phyloP scores from a whole-genome alignment of 2,113 vertebrate species.

The Notothenia coriiceps region DNA sequence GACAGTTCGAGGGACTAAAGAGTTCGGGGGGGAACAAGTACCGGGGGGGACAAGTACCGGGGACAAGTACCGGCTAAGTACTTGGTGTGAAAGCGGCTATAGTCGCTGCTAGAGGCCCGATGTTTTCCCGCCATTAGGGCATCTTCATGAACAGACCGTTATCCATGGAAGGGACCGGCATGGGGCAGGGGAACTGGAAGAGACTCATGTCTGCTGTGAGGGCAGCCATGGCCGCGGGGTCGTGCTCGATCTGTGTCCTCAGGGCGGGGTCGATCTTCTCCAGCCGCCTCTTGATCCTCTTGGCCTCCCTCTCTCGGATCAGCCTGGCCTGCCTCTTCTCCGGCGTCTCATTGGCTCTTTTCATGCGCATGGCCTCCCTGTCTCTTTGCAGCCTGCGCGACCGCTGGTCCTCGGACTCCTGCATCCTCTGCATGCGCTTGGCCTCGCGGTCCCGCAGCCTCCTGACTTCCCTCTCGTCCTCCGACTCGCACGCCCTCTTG shows the following conservation, averaged over 20 bases:
- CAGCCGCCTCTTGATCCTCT: conserved; percentile 93
- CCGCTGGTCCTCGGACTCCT: conserved; percentile 94
- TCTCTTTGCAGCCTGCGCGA: conserved; percentile 93
- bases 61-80: too few species aligned
- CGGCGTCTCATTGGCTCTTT: conserved; percentile 95
- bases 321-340: conserved; percentile 96
- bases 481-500: conserved; percentile 92
- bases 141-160: conserved; percentile 90
- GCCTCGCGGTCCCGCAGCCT: conserved; percentile 95
- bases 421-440: conserved; percentile 96
- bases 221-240: conserved; percentile 95
- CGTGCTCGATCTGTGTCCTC: conserved; percentile 96
- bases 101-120: conserved; percentile 22
- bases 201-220: conserved; percentile 96
- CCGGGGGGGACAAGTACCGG: too few species aligned
- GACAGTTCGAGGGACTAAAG: too few species aligned
- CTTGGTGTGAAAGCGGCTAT: too few species aligned
- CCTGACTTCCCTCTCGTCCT: conserved; percentile 91
- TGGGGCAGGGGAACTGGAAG: conserved; percentile 92
- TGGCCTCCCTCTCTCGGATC: conserved; percentile 94
- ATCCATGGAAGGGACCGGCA: conserved; percentile 91
- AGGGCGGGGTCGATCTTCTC: conserved; percentile 98
- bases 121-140: conserved; percentile 63
- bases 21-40: too few species aligned
- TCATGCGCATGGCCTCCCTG: conserved; percentile 95